Percentiles rank a stretch among this genome's conserved stretches.
Evolutionary conservation across 2,113 vertebrate genomes (phyloP).

Genomic region (Eira barbara): DNA sequence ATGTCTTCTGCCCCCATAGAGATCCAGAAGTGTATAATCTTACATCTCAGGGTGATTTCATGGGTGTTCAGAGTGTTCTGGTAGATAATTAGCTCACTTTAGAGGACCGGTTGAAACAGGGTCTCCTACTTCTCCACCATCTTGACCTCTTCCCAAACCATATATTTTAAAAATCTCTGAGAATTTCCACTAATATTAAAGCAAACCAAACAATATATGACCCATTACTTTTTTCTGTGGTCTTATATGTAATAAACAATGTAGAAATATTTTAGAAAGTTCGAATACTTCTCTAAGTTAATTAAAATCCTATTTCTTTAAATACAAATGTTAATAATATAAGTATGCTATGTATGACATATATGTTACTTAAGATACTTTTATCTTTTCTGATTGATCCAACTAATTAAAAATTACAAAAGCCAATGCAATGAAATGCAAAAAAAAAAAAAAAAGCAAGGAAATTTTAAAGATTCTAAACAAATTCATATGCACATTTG

Average conservation of each 20-base stretch:
- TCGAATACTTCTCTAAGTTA: neutral
- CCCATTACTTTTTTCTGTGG: neutral
- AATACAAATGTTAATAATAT: neutral
- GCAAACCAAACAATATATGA: neutral
- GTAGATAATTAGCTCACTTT: no score
- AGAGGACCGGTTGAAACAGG: no score
- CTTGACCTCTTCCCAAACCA: neutral
- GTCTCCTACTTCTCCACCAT: no score
- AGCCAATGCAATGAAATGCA: neutral
- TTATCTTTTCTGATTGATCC: neutral
- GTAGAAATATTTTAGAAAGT: neutral
- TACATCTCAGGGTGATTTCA: no score
- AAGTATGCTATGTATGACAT: neutral
- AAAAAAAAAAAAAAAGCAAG: neutral
- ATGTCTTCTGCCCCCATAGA: no score
- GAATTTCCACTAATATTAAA: neutral
- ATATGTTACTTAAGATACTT: neutral
- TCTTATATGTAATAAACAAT: neutral
- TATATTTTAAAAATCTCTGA: neutral
- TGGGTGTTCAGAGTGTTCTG: no score
- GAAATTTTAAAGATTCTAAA: neutral
- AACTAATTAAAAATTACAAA: neutral
- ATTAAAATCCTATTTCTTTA: neutral
- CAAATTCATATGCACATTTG: neutral
- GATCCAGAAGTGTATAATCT: no score